Percentiles rank a stretch among this genome's conserved stretches.
These are phyloP conservation scores for Andrena praecox DNA, from an alignment of 2,888 invertebrate genomes.

Conservation along the genomic window DNA sequence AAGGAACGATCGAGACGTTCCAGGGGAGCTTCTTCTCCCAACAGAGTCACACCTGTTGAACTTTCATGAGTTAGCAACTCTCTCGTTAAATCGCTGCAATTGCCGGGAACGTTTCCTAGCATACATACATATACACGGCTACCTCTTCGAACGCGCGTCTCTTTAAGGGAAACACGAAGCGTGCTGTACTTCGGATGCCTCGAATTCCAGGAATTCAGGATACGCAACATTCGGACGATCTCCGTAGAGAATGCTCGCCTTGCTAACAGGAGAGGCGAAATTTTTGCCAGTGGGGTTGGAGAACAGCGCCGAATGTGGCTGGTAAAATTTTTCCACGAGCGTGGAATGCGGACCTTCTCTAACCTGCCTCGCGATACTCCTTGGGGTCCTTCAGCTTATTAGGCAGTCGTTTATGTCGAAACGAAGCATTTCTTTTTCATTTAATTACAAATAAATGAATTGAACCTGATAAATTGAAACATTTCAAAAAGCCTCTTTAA, in stretches of 20 bases:
- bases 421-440: too few relatives aligned
- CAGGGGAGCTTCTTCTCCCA: slow-evolving; percentile 13
- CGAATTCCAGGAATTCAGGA: slow-evolving; percentile 5
- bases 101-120: background rate
- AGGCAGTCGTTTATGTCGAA: too few relatives aligned
- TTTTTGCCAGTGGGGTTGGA: background rate
- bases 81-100: slow-evolving; percentile 28
- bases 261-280: background rate
- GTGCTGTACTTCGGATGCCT: background rate
- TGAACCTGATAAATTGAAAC: too few relatives aligned
- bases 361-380: slow-evolving; percentile 11
- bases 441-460: too few relatives aligned
- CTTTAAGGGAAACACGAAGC: background rate
- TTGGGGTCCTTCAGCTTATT: too few relatives aligned
- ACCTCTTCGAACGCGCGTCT: background rate
- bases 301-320: background rate
- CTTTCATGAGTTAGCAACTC: slow-evolving; percentile 42
- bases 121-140: background rate
- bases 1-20: slow-evolving; percentile 39
- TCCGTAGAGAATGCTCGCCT: background rate
- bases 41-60: slow-evolving; percentile 45
- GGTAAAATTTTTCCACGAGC: background rate
- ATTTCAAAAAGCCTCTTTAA: too few relatives aligned
- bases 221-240: background rate
- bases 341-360: slow-evolving; percentile 29